Evolutionary conservation across 2,797 vertebrate genomes (phyloP).

Genomic region (Tapera naevia): DNA sequence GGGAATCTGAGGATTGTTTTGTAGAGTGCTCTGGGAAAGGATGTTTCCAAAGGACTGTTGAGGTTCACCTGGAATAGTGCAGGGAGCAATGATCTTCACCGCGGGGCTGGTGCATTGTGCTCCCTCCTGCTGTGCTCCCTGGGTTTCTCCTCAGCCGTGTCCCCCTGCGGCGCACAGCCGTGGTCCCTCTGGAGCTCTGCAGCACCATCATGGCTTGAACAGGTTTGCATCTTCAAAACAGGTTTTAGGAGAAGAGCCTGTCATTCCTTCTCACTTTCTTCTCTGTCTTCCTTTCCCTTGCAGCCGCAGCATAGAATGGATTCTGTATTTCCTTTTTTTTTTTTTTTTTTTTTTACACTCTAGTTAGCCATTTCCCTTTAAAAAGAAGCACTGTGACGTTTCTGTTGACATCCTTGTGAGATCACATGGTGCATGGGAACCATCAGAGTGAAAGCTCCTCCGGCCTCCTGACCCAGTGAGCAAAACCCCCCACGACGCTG

Average conservation of each 20-base stretch:
- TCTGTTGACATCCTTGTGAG: not conserved
- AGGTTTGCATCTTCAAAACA: not conserved
- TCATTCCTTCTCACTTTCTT: not conserved
- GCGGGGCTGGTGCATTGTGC: not conserved
- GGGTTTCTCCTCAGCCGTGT: not conserved
- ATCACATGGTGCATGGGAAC: slow-evolving; percentile 34
- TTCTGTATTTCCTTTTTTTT: not conserved
- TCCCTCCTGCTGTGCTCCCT: not conserved
- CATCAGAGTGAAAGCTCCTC: not conserved
- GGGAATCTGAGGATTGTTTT: not conserved
- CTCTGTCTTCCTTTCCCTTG: not conserved
- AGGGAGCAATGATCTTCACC: not conserved
- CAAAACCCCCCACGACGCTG: not conserved
- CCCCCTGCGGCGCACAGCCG: not conserved
- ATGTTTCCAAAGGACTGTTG: accelerated
- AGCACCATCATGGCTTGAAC: not conserved
- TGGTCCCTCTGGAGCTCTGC: too few relatives aligned
- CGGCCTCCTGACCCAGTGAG: not conserved
- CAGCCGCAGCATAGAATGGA: not conserved
- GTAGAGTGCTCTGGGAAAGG: not conserved
- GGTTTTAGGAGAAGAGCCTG: not conserved
- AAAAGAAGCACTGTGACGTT: not conserved
- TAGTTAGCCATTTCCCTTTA: slow-evolving; percentile 6
- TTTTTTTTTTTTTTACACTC: not conserved
- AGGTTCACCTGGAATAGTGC: not conserved